phyloP scores from a whole-genome alignment of 2,113 vertebrate species.

The Gymnarchus niloticus region DNA sequence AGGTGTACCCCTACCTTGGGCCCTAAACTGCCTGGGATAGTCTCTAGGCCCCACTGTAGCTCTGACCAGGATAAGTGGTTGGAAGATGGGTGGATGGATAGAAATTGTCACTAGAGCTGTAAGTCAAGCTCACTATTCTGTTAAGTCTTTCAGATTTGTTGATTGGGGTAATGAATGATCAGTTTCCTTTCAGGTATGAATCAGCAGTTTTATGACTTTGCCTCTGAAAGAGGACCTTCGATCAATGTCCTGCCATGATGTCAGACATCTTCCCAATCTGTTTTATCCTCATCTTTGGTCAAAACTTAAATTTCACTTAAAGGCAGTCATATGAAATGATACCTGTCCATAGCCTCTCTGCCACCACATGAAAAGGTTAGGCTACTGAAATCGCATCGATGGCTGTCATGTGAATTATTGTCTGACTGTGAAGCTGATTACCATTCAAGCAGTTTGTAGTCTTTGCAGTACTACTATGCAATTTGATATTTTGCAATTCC shows the following conservation, averaged over 20 bases:
- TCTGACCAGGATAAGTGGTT: background rate
- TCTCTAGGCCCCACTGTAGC: too few species aligned
- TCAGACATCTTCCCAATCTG: background rate
- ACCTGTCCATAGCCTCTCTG: background rate
- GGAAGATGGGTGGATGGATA: background rate
- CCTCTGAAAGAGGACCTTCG: too few species aligned
- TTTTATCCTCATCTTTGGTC: background rate
- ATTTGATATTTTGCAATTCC: background rate
- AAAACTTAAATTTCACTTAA: too few species aligned
- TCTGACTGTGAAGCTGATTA: background rate
- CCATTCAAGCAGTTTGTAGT: background rate
- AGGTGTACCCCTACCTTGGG: background rate
- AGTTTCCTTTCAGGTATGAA: background rate
- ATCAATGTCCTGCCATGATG: background rate
- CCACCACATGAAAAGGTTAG: background rate
- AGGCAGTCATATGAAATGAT: constrained; percentile 5
- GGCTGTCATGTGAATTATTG: background rate
- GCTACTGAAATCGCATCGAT: background rate
- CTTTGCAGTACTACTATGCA: background rate
- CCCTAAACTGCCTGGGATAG: background rate
- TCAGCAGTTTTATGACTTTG: background rate
- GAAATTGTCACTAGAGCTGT: background rate
- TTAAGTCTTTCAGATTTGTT: too few species aligned
- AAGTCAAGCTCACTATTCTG: background rate
- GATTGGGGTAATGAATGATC: background rate